Evolutionary conservation across 2,113 vertebrate species (phyloP).

Genomic region (Tachuris rubrigastra): DNA sequence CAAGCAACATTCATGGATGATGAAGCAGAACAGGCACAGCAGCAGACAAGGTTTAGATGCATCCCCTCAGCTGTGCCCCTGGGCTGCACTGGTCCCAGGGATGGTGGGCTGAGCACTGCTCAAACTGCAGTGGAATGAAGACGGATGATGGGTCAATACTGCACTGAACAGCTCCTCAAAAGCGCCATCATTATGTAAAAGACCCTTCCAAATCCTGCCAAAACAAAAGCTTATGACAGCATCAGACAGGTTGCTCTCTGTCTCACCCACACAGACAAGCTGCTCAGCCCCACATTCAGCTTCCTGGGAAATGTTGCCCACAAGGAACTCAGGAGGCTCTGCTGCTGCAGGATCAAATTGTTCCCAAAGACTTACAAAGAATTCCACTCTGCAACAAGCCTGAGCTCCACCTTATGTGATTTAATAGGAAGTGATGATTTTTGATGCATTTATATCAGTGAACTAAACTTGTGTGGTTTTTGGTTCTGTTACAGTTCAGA

Average conservation of each 20-base stretch:
- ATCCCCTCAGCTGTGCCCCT: neutral
- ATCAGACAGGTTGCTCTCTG: neutral
- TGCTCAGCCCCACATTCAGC: neutral
- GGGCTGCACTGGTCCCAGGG: neutral
- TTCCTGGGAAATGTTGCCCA: neutral
- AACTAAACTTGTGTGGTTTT: neutral
- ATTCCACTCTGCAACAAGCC: neutral
- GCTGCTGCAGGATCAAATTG: neutral
- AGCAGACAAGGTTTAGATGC: neutral
- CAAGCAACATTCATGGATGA: neutral
- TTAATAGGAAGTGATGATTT: slow-evolving; percentile 14
- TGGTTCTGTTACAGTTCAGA: neutral
- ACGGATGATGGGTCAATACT: neutral
- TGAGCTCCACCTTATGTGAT: neutral
- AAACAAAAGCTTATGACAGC: neutral
- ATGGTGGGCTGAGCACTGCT: neutral
- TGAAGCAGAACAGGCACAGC: neutral
- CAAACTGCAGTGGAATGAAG: neutral
- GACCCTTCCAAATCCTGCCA: neutral
- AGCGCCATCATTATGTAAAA: neutral
- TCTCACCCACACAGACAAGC: neutral
- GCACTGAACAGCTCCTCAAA: neutral
- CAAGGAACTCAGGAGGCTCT: neutral
- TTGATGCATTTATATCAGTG: neutral
- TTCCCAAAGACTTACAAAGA: neutral